phyloP scores from a whole-genome alignment of 92 coral and sea anemone genomes.

The Bergia puertoricense region DNA sequence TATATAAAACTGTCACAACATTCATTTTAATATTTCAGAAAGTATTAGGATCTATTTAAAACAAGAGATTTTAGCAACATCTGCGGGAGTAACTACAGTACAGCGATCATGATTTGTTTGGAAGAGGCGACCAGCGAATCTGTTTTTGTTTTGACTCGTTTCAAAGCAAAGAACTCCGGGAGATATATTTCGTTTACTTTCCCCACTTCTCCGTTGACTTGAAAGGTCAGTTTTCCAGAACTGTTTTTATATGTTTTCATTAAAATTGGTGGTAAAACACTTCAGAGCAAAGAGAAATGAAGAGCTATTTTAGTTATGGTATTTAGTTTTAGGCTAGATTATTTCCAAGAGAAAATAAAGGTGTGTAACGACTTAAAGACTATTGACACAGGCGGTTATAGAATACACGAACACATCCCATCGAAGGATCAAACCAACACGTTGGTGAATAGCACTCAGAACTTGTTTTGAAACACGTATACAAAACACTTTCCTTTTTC shows the following conservation, averaged over 20 bases:
- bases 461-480: not conserved
- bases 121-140: no score
- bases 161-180: no score
- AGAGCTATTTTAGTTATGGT: no score
- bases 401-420: not conserved
- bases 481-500: not conserved
- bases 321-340: no score
- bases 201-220: no score
- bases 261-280: no score
- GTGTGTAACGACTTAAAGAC: not conserved
- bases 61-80: not conserved
- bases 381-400: slow-evolving; percentile 4
- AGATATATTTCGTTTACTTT: no score
- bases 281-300: no score
- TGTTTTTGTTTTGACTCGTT: no score
- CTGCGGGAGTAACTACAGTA: not conserved
- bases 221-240: no score
- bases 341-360: not conserved
- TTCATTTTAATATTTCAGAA: not conserved
- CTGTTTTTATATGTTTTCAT: no score
- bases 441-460: not conserved
- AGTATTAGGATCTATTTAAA: not conserved
- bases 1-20: not conserved
- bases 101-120: no score
- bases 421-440: slow-evolving; percentile 24